Conservation (phyloP, 2,797 vertebrate species). For the Novumbra hubbsi region DNA sequence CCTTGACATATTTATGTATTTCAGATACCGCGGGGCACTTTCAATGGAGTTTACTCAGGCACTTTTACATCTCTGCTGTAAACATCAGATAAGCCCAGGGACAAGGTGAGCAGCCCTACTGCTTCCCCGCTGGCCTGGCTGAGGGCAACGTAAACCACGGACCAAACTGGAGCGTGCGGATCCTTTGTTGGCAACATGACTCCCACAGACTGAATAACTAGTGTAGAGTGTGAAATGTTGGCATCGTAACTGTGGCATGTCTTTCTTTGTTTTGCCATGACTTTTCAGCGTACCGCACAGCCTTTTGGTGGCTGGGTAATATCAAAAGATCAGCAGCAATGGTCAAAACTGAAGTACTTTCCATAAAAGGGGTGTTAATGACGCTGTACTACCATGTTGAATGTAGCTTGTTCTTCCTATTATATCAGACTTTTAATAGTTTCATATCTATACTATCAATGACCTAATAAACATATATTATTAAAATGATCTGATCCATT, state of each 20-base stretch:
- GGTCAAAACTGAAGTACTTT: slow-evolving; percentile 22
- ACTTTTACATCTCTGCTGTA: slow-evolving; percentile 73
- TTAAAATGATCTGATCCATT: slow-evolving; percentile 42
- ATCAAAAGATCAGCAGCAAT: slow-evolving; percentile 2
- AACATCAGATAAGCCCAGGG: slow-evolving; percentile 45
- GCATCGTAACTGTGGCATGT: background rate
- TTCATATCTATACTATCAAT: slow-evolving; percentile 41
- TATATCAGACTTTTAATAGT: slow-evolving; percentile 34
- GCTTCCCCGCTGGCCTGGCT: slow-evolving; percentile 11
- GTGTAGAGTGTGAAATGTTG: background rate
- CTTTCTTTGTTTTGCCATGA: background rate
- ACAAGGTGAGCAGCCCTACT: slow-evolving; percentile 23
- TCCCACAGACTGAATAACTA: background rate
- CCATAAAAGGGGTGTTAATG: slow-evolving; percentile 37
- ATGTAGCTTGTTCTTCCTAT: slow-evolving; percentile 1
- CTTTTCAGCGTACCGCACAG: background rate
- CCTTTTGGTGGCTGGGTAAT: background rate
- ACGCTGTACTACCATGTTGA: background rate
- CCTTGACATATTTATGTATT: slow-evolving; percentile 98
- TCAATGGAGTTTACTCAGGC: slow-evolving; percentile 90
- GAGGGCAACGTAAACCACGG: background rate
- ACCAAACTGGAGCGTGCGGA: background rate
- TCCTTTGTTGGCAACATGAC: background rate
- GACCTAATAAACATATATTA: slow-evolving; percentile 45
- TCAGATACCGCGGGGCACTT: slow-evolving; percentile 90